Evolutionary conservation across 2,797 vertebrate species (phyloP), one percentile per base, ranked within the genome.

Genomic region (Cetoscarus ocellatus): DNA sequence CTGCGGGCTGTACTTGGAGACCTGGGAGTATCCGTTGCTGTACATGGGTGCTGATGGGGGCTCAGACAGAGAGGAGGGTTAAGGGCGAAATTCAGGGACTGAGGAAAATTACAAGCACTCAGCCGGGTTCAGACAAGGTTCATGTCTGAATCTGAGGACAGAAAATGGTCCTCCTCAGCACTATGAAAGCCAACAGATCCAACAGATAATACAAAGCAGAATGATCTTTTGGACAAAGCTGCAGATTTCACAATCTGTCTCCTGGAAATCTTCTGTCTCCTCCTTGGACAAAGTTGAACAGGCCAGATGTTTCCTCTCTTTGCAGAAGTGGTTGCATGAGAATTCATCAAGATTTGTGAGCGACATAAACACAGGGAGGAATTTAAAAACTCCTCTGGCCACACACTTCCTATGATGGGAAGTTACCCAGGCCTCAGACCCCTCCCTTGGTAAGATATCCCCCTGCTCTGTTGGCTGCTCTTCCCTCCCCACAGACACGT

Each of bases 1-100:
- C 57, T 82, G 71, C 12, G 89, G 73, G 56, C 87, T 87, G 65
- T 88, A 69, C 59, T 88, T 95, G 70, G 84, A 79, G 39, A 75
- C 91, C 56, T 92, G 85, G 15, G 92, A 83, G 70, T 94, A 95
- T 40, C 84, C 85, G 8, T 83, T 88, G 59, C 83, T 87, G 61
- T 95, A 95, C 94, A 94, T 96, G 6, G 50, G 3, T 76, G 65
- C 27, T 51, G 58, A 19, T 55, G 13, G 38, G 61, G 3, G 17
- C 13, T 71, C 5, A 1, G 7, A 11, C 10, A 64, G 14, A 48
- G 19, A 27, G 49, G 5, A 38, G 14, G 8, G 19, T 1, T 12
- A 13, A 11, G 1, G 6, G 0, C 15, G 27, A 27, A 53, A 40
- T 57, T 42, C 51, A 27, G 75, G 2, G 10, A 3, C 18, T 36